Percentiles rank a stretch among this genome's conserved stretches.
phyloP scores from a whole-genome alignment of 2,113 vertebrate species.

The Toxostoma redivivum region DNA sequence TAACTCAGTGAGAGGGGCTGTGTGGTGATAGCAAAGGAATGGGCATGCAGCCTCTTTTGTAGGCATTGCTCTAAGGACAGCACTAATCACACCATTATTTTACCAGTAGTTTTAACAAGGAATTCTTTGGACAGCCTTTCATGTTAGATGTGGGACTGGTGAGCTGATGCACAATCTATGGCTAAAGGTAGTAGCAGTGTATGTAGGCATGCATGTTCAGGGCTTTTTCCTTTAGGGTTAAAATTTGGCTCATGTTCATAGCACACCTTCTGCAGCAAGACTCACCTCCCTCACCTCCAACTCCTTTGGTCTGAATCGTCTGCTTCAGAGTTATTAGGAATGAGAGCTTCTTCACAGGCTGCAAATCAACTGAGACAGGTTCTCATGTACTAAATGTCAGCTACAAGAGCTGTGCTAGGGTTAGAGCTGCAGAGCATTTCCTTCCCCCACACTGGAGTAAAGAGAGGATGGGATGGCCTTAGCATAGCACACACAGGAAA shows the following conservation, averaged over 20 bases:
- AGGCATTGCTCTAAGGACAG: not conserved
- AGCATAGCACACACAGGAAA: not conserved
- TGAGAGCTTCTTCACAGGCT: not conserved
- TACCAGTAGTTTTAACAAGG: not conserved
- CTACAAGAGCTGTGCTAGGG: not conserved
- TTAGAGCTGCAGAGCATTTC: not conserved
- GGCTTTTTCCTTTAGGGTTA: not conserved
- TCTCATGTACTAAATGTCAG: not conserved
- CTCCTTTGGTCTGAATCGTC: not conserved
- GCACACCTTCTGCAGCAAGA: not conserved
- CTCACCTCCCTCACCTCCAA: not conserved
- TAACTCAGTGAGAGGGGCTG: not conserved
- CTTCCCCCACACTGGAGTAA: accelerated
- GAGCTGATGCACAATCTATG: not conserved
- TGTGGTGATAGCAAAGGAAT: not conserved
- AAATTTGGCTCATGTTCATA: not conserved
- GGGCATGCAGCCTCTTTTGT: not conserved
- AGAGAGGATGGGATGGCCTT: not conserved
- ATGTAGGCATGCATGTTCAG: not conserved
- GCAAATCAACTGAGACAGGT: not conserved
- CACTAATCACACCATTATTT: not conserved
- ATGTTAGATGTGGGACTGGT: not conserved
- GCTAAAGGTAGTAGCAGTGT: not conserved
- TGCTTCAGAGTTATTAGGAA: not conserved
- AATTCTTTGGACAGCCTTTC: not conserved